These are phyloP conservation scores for Anthonomus grandis DNA, from an alignment of 1,140 invertebrate genomes.

Conservation along the genomic window DNA sequence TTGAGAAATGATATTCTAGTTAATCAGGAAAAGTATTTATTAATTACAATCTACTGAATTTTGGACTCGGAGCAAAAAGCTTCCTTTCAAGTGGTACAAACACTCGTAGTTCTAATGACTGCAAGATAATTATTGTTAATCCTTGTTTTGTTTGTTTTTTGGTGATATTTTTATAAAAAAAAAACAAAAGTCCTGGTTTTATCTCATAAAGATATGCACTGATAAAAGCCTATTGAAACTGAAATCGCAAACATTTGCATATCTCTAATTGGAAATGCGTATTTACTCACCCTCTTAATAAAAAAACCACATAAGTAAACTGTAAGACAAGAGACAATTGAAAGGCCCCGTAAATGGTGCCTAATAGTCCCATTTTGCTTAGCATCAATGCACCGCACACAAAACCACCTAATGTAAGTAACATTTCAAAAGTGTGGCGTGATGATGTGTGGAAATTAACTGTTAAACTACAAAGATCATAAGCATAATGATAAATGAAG, in stretches of 20 bases:
- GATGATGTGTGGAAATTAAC: not conserved
- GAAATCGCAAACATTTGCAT: not conserved
- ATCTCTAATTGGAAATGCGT: not conserved
- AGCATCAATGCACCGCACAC: constrained; percentile 21
- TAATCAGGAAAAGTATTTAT: too few species aligned
- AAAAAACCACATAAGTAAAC: constrained; percentile 39
- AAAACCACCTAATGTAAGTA: constrained; percentile 6
- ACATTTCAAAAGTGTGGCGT: constrained; percentile 1
- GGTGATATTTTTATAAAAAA: too few species aligned
- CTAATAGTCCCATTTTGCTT: constrained; percentile 22
- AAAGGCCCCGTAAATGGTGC: constrained; percentile 35
- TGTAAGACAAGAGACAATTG: constrained; percentile 38
- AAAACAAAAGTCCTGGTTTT: not conserved
- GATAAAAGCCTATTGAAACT: not conserved
- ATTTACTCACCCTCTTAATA: constrained; percentile 36
- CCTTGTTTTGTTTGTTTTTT: too few species aligned
- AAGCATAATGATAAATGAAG: not conserved
- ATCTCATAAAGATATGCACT: not conserved
- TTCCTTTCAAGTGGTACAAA: too few species aligned
- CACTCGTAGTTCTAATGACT: too few species aligned
- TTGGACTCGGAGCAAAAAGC: too few species aligned
- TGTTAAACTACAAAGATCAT: not conserved
- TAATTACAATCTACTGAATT: too few species aligned
- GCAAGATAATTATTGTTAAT: too few species aligned
- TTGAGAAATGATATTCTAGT: too few species aligned